Evolutionary conservation across 2,888 invertebrate genomes (phyloP), one percentile per base, ranked within the genome.

Genomic region (Antheraea assamensis): DNA sequence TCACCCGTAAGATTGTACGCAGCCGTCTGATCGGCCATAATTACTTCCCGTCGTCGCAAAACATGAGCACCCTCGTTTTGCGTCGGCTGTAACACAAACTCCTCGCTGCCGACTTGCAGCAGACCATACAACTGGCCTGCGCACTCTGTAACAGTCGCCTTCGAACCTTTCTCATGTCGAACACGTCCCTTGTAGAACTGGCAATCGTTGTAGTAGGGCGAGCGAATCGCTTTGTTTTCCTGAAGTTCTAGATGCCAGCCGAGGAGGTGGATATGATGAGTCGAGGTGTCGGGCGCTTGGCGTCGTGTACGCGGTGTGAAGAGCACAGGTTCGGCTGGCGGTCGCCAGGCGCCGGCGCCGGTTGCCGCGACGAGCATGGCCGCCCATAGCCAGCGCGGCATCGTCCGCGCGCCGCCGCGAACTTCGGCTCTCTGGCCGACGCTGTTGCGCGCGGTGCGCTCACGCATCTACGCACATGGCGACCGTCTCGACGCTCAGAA

Each of bases 131-230:
- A 87, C 78, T 94, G 93, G 19, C 92, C 92, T 0, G 86, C 90
- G 79, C 96, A 96, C 72, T 95, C 92, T 2, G 95, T 95, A 73
- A 96, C 88, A 1, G 95, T 93, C 3, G 91, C 95, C 13, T 92
- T 82, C 0, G 95, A 95, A 10, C 83, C 82, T 21, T 86, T 84
- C 73, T 92, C 92, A 74, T 89, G 85, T 55, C 88, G 79, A n/a
- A 94, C 89, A 31, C 83, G 86, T 17, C 94, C 94, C 75, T 83
- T 90, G 82, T 93, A 94, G 80, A 93, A 94, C 79, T 88, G 86
- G 78, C 94, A 94, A 81, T 93, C 90, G 77, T 90, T 83, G 82
- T 93, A 93, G 77, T 89, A 90, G 0, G 94, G 94, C 3, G 94
- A 92, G 47, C 92, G 90, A 75, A 94, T 93, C 10, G 92, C 93